Base-by-base conservation (phyloP, 2,888 invertebrate species). In the Pammene fasciana region DNA sequence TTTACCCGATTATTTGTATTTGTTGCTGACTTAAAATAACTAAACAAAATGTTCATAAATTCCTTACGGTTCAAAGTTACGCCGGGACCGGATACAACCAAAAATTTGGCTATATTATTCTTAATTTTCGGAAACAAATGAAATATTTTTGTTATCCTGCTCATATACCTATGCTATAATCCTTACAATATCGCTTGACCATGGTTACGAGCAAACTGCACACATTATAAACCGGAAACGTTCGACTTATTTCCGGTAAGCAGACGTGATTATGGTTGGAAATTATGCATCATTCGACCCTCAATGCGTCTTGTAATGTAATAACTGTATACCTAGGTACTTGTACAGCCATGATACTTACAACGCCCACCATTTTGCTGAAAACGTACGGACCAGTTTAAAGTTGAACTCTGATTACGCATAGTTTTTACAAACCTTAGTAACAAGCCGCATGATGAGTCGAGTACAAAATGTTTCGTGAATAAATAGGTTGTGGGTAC, bases 241-340 rank as follows among this genome's bases (percentile, higher is more conserved):
- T 57, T 7, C 18, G n/a, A 26, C 26, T 26, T 26, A 26, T 38
- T 68, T 68, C 68, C 64, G 68, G 64, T 64, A 43, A n/a, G 43
- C 64, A 38, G 16, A 26, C 36, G 54, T 41, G 50, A 62, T 67
- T 71, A 57, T 52, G 14, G 41, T 18, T 62, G 43, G 50, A 71
- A 62, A 71, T 67, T 67, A 62, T 70, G 52, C 16, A 43, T 52
- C 60, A 43, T 52, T n/a, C 36, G 52, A 50, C 70, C 70, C 48
- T 43, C 41, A 11, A 5, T 46, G 9, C 18, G 9, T 43, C n/a
- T 59, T 26, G 4, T 38, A 67, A 52, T 26, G 4, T 38, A 67
- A 52, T 67, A 67, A 62, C 55, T 55, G 26, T 26, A 45, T 13
- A 26, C n/a, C n/a, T n/a, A n/a, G n/a, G n/a, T n/a, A n/a, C 18